These are phyloP conservation scores for Pocota personata DNA, from an alignment of 2,888 invertebrate species.

Conservation along the genomic window DNA sequence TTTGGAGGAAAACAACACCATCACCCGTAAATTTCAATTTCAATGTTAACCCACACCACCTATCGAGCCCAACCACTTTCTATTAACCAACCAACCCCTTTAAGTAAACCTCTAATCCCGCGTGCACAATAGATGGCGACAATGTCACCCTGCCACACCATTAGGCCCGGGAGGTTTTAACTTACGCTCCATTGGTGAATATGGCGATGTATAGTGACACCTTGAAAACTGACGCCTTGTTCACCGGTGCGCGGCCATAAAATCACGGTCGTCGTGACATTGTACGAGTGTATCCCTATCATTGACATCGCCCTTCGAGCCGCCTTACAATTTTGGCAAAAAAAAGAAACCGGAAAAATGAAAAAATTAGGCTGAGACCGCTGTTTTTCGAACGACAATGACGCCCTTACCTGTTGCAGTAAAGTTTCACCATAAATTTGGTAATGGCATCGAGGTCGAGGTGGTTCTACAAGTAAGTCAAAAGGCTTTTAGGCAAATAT, in stretches of 20 bases:
- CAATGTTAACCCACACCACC: background rate
- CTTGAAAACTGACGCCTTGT: conserved; percentile 30
- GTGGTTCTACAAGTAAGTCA: background rate
- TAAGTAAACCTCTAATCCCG: conserved; percentile 9
- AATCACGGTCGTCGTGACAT: conserved; percentile 48
- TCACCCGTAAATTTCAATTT: conserved; percentile 61
- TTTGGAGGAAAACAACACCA: conserved; percentile 2
- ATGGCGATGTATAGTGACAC: background rate
- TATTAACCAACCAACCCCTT: conserved; percentile 47
- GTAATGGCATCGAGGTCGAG: conserved; percentile 42
- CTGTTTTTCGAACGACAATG: background rate
- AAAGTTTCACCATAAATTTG: conserved; percentile 46
- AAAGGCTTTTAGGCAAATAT: conserved; percentile 36
- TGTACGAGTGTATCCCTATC: conserved; percentile 7
- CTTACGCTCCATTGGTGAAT: conserved; percentile 39
- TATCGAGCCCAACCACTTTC: conserved; percentile 3
- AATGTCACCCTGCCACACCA: conserved; percentile 6
- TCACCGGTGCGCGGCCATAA: conserved; percentile 37
- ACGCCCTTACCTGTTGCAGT: conserved; percentile 59
- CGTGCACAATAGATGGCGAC: background rate
- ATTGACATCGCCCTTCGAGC: background rate
- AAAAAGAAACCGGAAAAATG: background rate
- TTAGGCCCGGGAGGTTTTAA: conserved; percentile 13
- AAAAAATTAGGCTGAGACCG: conserved; percentile 11
- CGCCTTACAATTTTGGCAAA: background rate